phyloP scores from a whole-genome alignment of 2,888 invertebrate species.

The Catocala sponsa region DNA sequence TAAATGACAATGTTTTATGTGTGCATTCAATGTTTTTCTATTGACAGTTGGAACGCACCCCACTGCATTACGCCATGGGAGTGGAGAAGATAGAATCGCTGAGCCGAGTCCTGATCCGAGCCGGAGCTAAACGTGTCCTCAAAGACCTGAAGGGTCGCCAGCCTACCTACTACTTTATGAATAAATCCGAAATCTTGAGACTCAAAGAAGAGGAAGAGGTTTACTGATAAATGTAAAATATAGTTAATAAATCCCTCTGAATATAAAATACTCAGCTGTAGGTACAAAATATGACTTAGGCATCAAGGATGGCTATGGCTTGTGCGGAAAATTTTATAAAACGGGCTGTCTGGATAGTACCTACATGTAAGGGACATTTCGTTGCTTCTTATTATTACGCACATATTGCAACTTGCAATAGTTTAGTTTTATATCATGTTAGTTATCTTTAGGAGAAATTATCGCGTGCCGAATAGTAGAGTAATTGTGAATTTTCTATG shows the following conservation, averaged over 20 bases:
- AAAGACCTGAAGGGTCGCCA: constrained; percentile 96
- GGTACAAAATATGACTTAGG: constrained; percentile 22
- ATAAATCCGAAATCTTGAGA: constrained; percentile 95
- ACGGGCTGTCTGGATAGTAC: constrained; percentile 39
- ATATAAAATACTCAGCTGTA: neutral
- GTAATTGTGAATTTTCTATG: constrained; percentile 47
- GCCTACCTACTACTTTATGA: constrained; percentile 97
- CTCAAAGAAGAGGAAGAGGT: constrained; percentile 95
- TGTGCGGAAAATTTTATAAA: constrained; percentile 48
- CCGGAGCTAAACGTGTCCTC: constrained; percentile 94
- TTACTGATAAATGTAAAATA: constrained; percentile 66
- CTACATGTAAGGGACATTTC: constrained; percentile 22
- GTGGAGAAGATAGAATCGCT: constrained; percentile 94
- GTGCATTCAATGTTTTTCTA: constrained; percentile 1
- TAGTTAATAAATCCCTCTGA: neutral
- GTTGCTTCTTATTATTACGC: constrained; percentile 63
- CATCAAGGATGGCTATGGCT: constrained; percentile 57
- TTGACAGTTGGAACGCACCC: constrained; percentile 93
- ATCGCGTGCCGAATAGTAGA: constrained; percentile 62
- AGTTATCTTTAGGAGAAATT: constrained; percentile 27
- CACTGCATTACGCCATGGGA: constrained; percentile 97
- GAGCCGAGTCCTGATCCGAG: constrained; percentile 93
- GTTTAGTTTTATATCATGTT: constrained; percentile 34
- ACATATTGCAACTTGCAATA: constrained; percentile 60
- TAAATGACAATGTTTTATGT: no score